Evolutionary conservation across 2,113 vertebrate species (phyloP), one percentile per base, ranked within the genome.

Genomic region (Alectura lathami): DNA sequence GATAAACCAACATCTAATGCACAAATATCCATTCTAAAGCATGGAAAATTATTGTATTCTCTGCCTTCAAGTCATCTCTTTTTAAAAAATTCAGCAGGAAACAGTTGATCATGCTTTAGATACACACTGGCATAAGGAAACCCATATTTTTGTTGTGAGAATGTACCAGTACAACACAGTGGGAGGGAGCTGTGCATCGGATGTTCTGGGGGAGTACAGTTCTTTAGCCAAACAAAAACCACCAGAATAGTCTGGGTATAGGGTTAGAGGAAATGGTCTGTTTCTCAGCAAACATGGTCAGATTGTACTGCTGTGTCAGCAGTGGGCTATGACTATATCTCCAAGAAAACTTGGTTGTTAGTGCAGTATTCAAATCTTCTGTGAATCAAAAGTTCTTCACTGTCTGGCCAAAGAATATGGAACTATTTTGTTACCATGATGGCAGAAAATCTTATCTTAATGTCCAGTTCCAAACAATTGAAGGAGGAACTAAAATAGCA

Each of bases 401-500:
- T 66, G 7, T 85, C 34, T 91, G 29, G 24, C 7, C 9, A 63
- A 64, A 83, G 67, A 69, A 11, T 26, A 66, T 14, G 14, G 60
- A 88, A 88, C 6, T 23, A 34, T 36, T 83, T 77, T 76, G 13
- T 62, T 42, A 73, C 48, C 16, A 23, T 76, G 24, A 64, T 69
- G 43, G 66, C 63, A 70, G 92, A 85, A 80, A 3, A 29, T 56
- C 17, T 27, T 63, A 14, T 81, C 78, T 56, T 54, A 11, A 51
- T 63, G 62, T 77, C 38, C 2, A 53, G 70, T 88, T 83, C 32
- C 86, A 47, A 83, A 93, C 54, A 34, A 38, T 34, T 83, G 34
- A 51, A 95, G 38, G 47, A 89, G 94, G 93, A 97, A 97, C 66
- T 91, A 83, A 75, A 89, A 50, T 23, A 88, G 84, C 82, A 95